phyloP scores from a whole-genome alignment of 2,888 invertebrate genomes.

The Nephrotoma guestfalica region DNA sequence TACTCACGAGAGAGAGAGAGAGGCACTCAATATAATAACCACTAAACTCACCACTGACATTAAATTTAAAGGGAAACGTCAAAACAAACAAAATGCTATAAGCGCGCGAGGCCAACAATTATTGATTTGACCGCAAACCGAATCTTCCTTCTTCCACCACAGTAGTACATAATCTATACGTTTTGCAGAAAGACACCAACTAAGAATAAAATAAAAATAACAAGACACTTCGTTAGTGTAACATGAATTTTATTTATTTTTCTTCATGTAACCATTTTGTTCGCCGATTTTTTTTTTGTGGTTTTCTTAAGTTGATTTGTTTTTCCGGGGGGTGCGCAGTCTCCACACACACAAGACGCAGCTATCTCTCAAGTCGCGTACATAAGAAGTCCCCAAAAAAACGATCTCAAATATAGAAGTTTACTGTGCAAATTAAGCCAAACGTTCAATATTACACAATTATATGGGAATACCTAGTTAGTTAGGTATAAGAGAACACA shows the following conservation, averaged over 20 bases:
- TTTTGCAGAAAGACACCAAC: neutral
- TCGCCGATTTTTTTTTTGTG: neutral
- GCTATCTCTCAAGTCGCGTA: neutral
- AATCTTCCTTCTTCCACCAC: neutral
- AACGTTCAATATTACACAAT: neutral
- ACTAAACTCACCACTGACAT: neutral
- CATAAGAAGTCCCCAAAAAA: neutral
- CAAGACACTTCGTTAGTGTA: slow-evolving; percentile 4
- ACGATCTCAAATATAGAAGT: neutral
- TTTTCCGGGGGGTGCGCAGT: neutral
- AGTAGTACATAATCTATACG: neutral
- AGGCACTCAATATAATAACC: neutral
- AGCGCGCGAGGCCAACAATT: neutral
- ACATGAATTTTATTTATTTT: neutral
- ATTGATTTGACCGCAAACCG: neutral
- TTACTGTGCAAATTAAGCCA: neutral
- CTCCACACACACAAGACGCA: neutral
- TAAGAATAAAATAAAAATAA: neutral
- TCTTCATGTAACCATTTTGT: neutral
- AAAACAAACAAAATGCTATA: neutral
- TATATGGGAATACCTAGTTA: neutral
- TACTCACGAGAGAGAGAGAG: too few species aligned
- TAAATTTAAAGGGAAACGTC: neutral
- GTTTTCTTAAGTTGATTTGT: neutral
- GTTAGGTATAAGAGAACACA: neutral